Evolutionary conservation across 2,113 vertebrate species (phyloP), one percentile per base, ranked within the genome.

Genomic region (Paedocypris sp.): DNA sequence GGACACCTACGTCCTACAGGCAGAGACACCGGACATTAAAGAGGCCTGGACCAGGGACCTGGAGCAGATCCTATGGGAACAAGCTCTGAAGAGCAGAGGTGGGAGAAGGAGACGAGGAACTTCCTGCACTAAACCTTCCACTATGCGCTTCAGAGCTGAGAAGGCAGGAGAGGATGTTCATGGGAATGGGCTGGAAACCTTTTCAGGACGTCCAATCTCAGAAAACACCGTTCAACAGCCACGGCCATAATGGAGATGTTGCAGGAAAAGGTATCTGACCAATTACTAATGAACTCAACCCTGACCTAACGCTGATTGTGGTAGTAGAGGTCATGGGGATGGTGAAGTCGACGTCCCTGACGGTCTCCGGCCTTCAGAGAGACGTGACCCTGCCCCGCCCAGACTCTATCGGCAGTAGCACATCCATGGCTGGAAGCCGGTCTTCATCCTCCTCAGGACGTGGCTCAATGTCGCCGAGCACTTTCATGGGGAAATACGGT

Each of bases 121-220:
- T n/a, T n/a, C n/a, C n/a, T n/a, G n/a, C n/a, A n/a, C n/a, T n/a
- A n/a, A n/a, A n/a, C n/a, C n/a, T n/a, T n/a, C n/a, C n/a, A n/a
- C n/a, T n/a, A n/a, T 57, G 26, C 18, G 51, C 61, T 32, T 31
- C 61, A 89, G 87, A 88, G 51, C 62, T 87, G 29, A 82, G 85
- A 1, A 85, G 83, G 75, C 85, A 86, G 71, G 87, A 88, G 66
- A 72, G 85, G 62, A 80, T 82, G 33, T 88, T 89, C 57, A 79
- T 88, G 79, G 87, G 87, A 33, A 82, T 88, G 42, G 82, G 83
- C 32, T 83, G 79, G 70, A 88, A 86, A 60, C 83, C 86, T 3
- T 86, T 84, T 64, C 77, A 79, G 60, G 83, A 89, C 69, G 81
- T 87, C 69, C 68, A 86, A 66, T 83, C 84, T 32, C 85, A 82